Percentiles rank a stretch among this genome's conserved stretches.
These are phyloP conservation scores for Otocyon megalotis DNA, from an alignment of 2,113 vertebrate genomes.

Conservation along the genomic window DNA sequence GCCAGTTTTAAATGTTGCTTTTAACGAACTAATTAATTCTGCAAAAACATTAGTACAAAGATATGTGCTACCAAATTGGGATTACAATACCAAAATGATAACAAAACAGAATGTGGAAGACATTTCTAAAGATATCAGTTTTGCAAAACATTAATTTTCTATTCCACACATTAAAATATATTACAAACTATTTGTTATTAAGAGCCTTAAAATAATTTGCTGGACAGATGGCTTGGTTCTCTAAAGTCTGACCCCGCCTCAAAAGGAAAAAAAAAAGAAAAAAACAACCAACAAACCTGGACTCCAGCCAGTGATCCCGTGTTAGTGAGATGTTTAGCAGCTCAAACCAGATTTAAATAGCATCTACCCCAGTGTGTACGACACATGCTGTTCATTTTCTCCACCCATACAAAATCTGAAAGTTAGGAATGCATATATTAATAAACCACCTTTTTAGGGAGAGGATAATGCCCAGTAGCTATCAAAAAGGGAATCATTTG, in stretches of 20 bases:
- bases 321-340: conserved; percentile 81
- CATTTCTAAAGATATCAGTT: neutral
- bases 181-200: conserved; percentile 68
- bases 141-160: conserved; percentile 62
- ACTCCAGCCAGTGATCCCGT: conserved; percentile 82
- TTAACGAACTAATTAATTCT: conserved; percentile 75
- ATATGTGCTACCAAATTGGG: conserved; percentile 61
- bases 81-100: conserved; percentile 44
- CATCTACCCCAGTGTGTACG: conserved; percentile 78
- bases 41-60: conserved; percentile 74
- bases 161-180: conserved; percentile 46
- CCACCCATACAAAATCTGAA: conserved; percentile 64
- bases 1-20: conserved; percentile 49
- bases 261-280: neutral
- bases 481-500: neutral
- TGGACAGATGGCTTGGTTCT: conserved; percentile 88
- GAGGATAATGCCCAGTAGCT: neutral
- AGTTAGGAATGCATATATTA: neutral
- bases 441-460: conserved; percentile 34
- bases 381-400: conserved; percentile 83
- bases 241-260: conserved; percentile 84
- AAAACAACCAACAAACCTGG: conserved; percentile 69
- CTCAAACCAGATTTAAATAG: conserved; percentile 84
- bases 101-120: conserved; percentile 65
- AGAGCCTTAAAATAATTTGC: conserved; percentile 79